Evolutionary conservation across 2,113 vertebrate species (phyloP).

Genomic region (Caloenas nicobarica): DNA sequence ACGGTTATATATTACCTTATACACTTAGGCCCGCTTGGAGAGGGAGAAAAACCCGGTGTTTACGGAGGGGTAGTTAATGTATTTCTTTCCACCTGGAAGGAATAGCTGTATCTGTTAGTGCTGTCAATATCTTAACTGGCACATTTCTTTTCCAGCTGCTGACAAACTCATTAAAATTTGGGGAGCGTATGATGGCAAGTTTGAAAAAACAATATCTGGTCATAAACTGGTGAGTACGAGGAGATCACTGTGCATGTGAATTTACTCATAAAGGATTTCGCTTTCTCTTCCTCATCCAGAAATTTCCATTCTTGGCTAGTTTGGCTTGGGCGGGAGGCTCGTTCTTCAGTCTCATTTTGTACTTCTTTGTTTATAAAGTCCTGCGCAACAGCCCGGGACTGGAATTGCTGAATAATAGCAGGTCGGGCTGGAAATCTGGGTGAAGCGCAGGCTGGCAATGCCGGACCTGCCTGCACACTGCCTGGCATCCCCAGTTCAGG

Average conservation of each 20-base stretch:
- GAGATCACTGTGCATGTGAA: not conserved
- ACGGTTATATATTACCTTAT: not conserved
- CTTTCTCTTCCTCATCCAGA: not conserved
- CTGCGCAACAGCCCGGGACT: not conserved
- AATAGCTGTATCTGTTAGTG: not conserved
- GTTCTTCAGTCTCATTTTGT: not conserved
- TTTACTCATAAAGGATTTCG: not conserved
- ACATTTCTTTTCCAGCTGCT: slow-evolving; percentile 80
- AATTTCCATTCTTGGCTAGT: not conserved
- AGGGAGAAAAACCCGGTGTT: not conserved
- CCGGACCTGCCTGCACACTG: not conserved
- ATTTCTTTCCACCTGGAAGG: not conserved
- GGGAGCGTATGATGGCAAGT: slow-evolving; percentile 98
- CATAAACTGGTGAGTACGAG: slow-evolving; percentile 92
- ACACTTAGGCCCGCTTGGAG: not conserved
- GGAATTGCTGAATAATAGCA: not conserved
- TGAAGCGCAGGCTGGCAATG: not conserved
- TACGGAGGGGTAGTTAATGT: not conserved
- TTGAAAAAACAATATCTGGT: slow-evolving; percentile 97
- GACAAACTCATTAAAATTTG: slow-evolving; percentile 99
- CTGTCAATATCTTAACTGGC: not conserved
- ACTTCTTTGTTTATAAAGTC: not conserved
- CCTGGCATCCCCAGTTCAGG: not conserved
- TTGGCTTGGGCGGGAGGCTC: not conserved
- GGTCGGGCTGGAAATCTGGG: not conserved